Evolutionary conservation across 2,113 vertebrate species (phyloP).

Genomic region (Leptobrachium ailaonicum): DNA sequence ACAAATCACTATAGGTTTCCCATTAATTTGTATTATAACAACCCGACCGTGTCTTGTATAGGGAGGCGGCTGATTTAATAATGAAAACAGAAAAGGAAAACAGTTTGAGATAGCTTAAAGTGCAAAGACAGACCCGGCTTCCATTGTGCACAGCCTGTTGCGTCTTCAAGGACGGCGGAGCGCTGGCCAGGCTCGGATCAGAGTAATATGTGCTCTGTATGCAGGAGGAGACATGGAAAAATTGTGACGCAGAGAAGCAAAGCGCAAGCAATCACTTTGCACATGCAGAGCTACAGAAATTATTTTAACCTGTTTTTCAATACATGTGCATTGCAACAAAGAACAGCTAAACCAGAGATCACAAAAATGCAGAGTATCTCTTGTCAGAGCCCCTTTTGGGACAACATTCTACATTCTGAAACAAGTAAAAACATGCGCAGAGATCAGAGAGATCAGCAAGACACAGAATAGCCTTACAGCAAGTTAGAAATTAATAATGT

Average conservation of each 20-base stretch:
- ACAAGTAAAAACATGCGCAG: too few species aligned
- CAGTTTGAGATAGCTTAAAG: constrained; percentile 16
- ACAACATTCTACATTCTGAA: too few species aligned
- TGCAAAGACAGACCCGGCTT: constrained; percentile 64
- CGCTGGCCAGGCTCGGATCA: constrained; percentile 54
- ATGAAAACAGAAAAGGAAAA: neutral
- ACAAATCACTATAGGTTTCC: too few species aligned
- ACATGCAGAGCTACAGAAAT: neutral
- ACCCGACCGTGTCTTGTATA: neutral
- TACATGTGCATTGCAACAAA: too few species aligned
- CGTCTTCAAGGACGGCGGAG: constrained; percentile 53
- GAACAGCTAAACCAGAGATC: too few species aligned
- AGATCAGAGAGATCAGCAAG: too few species aligned
- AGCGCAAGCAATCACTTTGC: neutral
- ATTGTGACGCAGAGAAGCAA: neutral
- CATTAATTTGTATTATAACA: too few species aligned
- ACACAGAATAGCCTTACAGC: too few species aligned
- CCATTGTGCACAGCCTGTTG: constrained; percentile 61
- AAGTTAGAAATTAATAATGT: too few species aligned
- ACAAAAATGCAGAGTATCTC: too few species aligned
- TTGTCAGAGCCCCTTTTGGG: too few species aligned
- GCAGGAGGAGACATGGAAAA: constrained; percentile 47
- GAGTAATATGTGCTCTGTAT: constrained; percentile 61
- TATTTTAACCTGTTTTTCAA: neutral
- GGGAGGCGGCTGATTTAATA: neutral